Percentiles rank a stretch among this genome's conserved stretches.
phyloP scores from a whole-genome alignment of 2,113 vertebrate species.

The Sclerurus mexicanus region DNA sequence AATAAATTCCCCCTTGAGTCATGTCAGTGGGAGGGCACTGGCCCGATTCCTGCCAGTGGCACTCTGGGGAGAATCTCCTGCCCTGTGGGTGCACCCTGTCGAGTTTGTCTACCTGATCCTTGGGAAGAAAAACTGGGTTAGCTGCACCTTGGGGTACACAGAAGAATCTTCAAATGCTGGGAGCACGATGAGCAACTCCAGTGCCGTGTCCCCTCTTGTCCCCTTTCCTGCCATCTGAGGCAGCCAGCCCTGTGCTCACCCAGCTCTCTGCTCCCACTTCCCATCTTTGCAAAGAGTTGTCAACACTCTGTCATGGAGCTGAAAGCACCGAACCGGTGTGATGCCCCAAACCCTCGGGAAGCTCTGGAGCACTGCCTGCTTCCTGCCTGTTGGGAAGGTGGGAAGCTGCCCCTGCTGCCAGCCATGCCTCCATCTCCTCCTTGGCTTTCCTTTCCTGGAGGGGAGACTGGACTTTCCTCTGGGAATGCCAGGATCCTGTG shows the following conservation, averaged over 20 bases:
- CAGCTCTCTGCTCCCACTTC: neutral
- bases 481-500: neutral
- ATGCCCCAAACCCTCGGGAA: neutral
- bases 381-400: neutral
- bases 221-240: neutral
- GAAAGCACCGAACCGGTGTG: neutral
- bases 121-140: neutral
- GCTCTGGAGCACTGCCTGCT: neutral
- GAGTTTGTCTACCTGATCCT: neutral
- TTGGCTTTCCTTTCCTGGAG: neutral
- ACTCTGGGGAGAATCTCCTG: fast-evolving
- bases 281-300: neutral
- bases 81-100: neutral
- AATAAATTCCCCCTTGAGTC: neutral
- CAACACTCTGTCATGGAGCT: neutral
- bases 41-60: neutral
- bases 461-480: neutral
- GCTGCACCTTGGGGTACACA: neutral
- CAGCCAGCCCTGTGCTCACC: neutral
- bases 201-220: neutral
- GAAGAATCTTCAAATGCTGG: neutral
- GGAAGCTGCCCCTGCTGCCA: neutral
- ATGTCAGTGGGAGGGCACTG: neutral
- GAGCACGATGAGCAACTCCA: neutral
- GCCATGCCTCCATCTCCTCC: neutral